These are phyloP conservation scores for Stegostoma tigrinum DNA, from an alignment of 2,113 vertebrate species.

Conservation along the genomic window DNA sequence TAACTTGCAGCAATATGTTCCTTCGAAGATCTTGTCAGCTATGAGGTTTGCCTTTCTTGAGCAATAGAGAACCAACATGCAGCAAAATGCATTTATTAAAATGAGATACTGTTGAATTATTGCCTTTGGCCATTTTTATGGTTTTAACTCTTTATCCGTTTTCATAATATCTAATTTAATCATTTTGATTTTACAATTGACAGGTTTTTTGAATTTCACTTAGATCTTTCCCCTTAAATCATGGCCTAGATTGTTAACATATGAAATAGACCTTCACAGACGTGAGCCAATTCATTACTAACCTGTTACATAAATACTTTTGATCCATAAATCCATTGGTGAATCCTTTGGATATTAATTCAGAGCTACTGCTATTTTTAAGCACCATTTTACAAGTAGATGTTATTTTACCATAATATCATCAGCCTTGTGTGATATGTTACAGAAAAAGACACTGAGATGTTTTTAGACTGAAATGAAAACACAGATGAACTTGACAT, in stretches of 20 bases:
- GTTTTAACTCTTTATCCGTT: background rate
- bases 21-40: constrained; percentile 10
- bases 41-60: background rate
- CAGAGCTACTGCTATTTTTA: background rate
- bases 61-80: background rate
- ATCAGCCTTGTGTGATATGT: background rate
- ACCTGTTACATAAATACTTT: background rate
- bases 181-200: background rate
- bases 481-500: background rate
- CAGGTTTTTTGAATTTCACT: background rate
- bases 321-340: background rate
- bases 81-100: background rate
- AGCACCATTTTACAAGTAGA: background rate
- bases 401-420: background rate
- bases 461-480: background rate
- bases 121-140: background rate
- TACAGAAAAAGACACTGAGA: background rate
- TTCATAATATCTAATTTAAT: background rate
- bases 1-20: constrained; percentile 36
- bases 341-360: background rate
- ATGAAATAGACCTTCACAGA: background rate
- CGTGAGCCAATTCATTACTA: background rate
- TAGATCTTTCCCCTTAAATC: background rate
- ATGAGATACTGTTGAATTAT: background rate
- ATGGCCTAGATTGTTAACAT: background rate